phyloP scores from a whole-genome alignment of 2,888 invertebrate genomes.

The Embidobia sp. region DNA sequence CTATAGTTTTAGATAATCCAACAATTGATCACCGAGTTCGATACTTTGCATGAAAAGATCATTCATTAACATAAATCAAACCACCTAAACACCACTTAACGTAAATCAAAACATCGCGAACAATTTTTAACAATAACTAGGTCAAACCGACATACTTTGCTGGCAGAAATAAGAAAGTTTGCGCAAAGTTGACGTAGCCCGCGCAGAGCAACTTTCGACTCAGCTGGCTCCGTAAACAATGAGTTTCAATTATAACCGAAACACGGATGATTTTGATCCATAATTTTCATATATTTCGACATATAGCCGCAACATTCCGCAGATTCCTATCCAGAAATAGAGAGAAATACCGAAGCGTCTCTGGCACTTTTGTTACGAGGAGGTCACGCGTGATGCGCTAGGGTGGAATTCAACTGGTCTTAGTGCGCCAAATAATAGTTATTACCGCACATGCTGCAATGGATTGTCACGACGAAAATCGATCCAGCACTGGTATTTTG shows the following conservation, averaged over 20 bases:
- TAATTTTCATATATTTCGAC: constrained; percentile 59
- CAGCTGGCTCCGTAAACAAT: no score
- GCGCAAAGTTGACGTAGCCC: not conserved
- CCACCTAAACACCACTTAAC: constrained; percentile 5
- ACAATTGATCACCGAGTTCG: no score
- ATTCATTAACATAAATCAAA: constrained; percentile 2
- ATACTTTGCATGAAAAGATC: not conserved
- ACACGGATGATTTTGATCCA: constrained; percentile 48
- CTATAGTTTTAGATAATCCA: no score
- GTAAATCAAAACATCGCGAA: constrained; percentile 18
- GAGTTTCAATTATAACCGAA: constrained; percentile 17
- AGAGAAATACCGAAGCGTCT: constrained; percentile 70
- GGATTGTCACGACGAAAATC: constrained; percentile 74
- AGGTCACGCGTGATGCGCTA: constrained; percentile 75
- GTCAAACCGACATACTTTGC: no score
- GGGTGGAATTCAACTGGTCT: constrained; percentile 70
- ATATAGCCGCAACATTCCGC: constrained; percentile 56
- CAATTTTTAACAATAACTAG: constrained; percentile 23
- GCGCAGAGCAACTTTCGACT: not conserved
- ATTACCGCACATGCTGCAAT: constrained; percentile 76
- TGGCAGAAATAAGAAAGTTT: constrained; percentile 37
- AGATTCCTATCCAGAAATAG: constrained; percentile 64
- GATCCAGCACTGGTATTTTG: constrained; percentile 71
- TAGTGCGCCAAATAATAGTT: constrained; percentile 76
- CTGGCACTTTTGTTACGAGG: constrained; percentile 72